Conservation (phyloP, 2,888 invertebrate species). For the Prosopocoilus inquinatus region DNA sequence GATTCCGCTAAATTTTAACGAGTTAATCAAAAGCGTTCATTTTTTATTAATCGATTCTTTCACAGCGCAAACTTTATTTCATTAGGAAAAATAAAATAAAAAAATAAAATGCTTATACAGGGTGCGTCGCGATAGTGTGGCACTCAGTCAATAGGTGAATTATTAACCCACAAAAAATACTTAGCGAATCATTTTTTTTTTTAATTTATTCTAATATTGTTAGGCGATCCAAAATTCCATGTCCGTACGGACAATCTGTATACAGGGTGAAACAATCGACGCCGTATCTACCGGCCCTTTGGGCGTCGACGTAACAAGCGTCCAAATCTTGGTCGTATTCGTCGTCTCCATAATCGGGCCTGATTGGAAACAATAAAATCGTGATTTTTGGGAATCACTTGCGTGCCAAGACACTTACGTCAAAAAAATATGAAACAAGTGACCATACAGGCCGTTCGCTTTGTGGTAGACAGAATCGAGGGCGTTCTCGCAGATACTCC, state of each 20-base stretch:
- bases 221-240: constrained; percentile 63
- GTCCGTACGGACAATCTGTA: constrained; percentile 59
- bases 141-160: too few relatives aligned
- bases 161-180: too few relatives aligned
- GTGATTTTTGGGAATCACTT: constrained; percentile 3
- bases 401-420: constrained; percentile 58
- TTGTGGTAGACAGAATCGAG: constrained; percentile 63
- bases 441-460: constrained; percentile 67
- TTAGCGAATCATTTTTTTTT: constrained; percentile 4
- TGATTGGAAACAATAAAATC: constrained; percentile 38
- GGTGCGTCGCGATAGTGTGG: background rate
- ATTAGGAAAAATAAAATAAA: background rate
- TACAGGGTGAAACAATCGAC: constrained; percentile 64
- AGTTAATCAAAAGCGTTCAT: background rate
- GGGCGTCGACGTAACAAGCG: constrained; percentile 60
- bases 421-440: constrained; percentile 72
- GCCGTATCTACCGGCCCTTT: constrained; percentile 62
- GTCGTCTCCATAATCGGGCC: constrained; percentile 58
- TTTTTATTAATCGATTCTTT: background rate
- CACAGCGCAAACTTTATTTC: background rate
- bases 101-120: background rate
- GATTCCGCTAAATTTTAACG: too few relatives aligned
- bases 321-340: constrained; percentile 53
- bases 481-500: constrained; percentile 72
- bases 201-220: constrained; percentile 37